These are phyloP conservation scores for Heloderma charlesbogerti DNA, from an alignment of 2,113 vertebrate species.

Conservation along the genomic window DNA sequence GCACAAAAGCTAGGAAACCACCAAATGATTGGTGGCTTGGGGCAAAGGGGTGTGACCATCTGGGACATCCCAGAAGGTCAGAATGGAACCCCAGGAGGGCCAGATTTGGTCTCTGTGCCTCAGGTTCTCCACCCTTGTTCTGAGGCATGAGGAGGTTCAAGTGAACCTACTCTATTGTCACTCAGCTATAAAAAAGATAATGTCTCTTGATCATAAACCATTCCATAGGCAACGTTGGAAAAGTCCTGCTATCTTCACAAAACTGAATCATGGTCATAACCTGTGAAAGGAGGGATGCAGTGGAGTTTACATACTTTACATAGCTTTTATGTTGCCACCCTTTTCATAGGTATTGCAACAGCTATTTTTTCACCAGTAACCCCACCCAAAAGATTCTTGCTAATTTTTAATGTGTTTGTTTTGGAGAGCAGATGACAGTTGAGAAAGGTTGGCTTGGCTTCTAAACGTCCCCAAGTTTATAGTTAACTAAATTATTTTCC, in stretches of 20 bases:
- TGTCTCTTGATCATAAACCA: background rate
- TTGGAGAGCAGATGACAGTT: conserved; percentile 17
- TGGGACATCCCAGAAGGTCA: no score
- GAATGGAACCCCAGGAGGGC: background rate
- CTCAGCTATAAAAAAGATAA: background rate
- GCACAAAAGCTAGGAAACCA: no score
- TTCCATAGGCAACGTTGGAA: background rate
- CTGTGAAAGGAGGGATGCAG: background rate
- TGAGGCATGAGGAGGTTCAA: background rate
- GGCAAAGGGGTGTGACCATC: no score
- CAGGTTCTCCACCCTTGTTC: background rate
- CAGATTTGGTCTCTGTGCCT: background rate
- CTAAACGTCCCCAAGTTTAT: conserved; percentile 7
- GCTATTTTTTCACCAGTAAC: background rate
- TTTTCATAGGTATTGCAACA: background rate
- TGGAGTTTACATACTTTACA: background rate
- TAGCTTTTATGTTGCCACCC: background rate
- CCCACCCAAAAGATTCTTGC: background rate
- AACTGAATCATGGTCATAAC: background rate
- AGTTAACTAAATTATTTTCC: conserved; percentile 26
- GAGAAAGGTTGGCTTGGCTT: conserved; percentile 11
- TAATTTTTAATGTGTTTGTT: background rate
- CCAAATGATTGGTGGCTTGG: no score
- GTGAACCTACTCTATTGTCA: background rate
- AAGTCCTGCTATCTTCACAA: background rate